Evolutionary conservation across 2,797 vertebrate species (phyloP).

Genomic region (Diceros bicornis): DNA sequence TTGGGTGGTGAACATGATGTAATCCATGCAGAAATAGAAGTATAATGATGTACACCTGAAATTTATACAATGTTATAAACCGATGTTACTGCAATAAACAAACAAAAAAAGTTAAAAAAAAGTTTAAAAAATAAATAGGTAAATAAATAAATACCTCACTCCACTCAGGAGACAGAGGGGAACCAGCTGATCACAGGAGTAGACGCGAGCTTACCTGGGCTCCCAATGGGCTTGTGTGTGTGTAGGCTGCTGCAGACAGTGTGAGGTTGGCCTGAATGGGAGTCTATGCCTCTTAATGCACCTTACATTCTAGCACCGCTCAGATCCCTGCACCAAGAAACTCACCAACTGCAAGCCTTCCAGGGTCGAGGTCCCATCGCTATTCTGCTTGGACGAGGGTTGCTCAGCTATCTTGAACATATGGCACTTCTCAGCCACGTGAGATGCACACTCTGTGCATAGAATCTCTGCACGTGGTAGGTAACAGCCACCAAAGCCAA

Average conservation of each 20-base stretch:
- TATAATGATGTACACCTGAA: no score
- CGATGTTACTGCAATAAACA: no score
- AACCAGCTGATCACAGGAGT: no score
- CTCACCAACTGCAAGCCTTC: constrained; percentile 30
- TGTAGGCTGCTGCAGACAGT: neutral
- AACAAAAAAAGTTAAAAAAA: no score
- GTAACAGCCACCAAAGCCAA: constrained; percentile 9
- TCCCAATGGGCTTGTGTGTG: no score
- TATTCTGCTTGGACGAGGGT: neutral
- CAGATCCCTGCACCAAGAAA: neutral
- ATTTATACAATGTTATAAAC: no score
- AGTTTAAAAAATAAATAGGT: no score
- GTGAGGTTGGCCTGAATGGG: constrained; percentile 54
- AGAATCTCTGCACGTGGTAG: constrained; percentile 66
- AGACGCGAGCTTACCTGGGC: no score
- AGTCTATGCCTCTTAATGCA: constrained; percentile 59
- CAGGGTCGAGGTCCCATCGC: constrained; percentile 39
- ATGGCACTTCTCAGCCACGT: constrained; percentile 63
- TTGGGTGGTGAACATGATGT: no score
- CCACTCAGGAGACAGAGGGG: no score
- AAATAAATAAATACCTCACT: no score
- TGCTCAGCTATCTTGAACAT: neutral
- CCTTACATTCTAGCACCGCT: constrained; percentile 55
- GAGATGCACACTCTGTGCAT: constrained; percentile 38
- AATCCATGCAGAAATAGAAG: no score